Base-by-base conservation (phyloP, 2,113 vertebrate genomes). In the Hemicordylus capensis region DNA sequence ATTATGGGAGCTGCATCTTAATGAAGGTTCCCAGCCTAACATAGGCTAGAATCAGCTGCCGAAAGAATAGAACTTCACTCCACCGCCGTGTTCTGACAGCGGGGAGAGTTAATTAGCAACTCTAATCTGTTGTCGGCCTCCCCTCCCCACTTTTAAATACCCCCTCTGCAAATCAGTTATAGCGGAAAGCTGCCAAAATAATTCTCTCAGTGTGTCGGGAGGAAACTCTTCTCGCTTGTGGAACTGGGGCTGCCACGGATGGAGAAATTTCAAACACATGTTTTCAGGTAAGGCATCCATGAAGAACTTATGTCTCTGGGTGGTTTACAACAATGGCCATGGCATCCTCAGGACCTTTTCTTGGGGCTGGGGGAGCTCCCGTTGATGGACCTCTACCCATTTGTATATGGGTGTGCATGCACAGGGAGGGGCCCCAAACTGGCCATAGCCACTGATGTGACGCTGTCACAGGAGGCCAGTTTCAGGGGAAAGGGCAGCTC, bases 51-150 rank as follows among this genome's bases (percentile, higher is more conserved):
- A 70, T 54, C 42, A 0, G 0, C 44, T 88, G 72, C 20, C 42
- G 84, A 11, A 56, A 87, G 14, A 61, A 73, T 2, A 37, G 56
- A 59, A 72, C 82, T 76, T 79, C 2, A 54, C 69, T 88, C 42
- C 6, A 89, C 7, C 37, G 59, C 26, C 19, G 31, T 4, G 31
- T 85, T 78, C 84, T 80, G 91, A 70, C 78, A 94, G 89, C 54
- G 58, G 14, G n/a, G 67, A 85, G 90, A 73, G 70, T 82, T 86
- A n/a, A 54, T 87, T 67, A 85, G 85, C 73, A 85, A 54, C 22
- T 78, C 3, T 1, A 78, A 86, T 85, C 72, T 80, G 19, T 56
- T 90, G 54, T 46, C 58, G 20, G 72, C 37, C 24, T 28, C 63
- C 80, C 80, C 54, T 15, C 4, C 31, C 44, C 54, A 4, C 76